Conservation (phyloP, 23 tunicate genomes). For the Ascidia mentula region DNA sequence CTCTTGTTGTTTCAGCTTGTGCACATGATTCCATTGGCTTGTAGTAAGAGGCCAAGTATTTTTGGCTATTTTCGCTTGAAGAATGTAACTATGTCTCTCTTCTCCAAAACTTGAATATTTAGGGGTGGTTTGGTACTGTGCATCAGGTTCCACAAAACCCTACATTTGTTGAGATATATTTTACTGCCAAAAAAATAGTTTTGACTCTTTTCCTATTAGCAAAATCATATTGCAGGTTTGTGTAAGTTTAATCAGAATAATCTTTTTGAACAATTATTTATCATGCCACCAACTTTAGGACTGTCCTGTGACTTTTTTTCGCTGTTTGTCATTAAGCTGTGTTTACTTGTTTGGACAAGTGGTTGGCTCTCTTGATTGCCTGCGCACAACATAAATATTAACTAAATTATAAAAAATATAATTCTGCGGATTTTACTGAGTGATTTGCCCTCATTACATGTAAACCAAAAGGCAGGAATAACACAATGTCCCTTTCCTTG, state of each 20-base stretch:
- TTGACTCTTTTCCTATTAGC: no score
- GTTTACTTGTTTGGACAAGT: neutral
- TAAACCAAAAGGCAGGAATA: constrained; percentile 75
- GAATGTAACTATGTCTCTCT: constrained; percentile 58
- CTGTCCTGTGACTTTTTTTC: neutral
- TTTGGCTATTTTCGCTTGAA: constrained; percentile 67
- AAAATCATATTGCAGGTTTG: no score
- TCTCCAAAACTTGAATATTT: no score
- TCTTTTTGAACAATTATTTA: no score
- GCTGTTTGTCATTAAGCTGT: neutral
- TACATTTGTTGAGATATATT: no score
- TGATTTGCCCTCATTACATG: no score
- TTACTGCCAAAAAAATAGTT: no score
- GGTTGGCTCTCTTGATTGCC: neutral
- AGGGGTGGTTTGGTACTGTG: no score
- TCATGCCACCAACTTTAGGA: constrained; percentile 8
- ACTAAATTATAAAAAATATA: neutral
- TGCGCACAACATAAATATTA: neutral
- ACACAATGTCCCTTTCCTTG: constrained; percentile 81
- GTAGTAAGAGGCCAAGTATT: constrained; percentile 76
- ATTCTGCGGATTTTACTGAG: no score
- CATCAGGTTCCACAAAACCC: no score
- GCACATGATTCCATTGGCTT: constrained; percentile 57
- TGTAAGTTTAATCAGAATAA: no score
- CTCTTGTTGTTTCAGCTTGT: constrained; percentile 70